Conservation (phyloP, 2,797 vertebrate genomes). For the Smutsia gigantea region DNA sequence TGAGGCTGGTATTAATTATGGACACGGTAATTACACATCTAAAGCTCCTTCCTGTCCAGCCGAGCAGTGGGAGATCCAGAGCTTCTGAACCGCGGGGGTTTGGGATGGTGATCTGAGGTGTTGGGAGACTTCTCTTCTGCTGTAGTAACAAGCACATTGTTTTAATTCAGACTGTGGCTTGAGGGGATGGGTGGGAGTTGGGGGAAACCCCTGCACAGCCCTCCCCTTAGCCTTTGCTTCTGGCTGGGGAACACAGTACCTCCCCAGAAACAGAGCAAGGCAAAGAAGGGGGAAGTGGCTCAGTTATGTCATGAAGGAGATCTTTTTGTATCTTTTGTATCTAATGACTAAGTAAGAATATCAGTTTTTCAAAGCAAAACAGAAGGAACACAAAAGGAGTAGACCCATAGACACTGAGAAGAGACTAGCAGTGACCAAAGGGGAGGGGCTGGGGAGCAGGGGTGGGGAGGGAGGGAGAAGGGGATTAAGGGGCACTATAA, state of each 20-base stretch:
- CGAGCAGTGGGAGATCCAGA: neutral
- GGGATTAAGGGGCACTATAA: too few species aligned
- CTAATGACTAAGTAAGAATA: neutral
- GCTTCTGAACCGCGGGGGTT: neutral
- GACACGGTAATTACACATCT: neutral
- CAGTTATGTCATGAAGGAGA: neutral
- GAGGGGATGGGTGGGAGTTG: neutral
- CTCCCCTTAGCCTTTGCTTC: neutral
- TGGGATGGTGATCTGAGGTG: neutral
- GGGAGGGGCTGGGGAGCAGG: too few species aligned
- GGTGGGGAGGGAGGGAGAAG: too few species aligned
- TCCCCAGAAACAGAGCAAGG: neutral
- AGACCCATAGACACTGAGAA: too few species aligned
- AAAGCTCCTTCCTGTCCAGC: neutral
- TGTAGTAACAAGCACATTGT: neutral
- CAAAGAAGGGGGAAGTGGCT: neutral
- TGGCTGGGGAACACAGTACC: neutral
- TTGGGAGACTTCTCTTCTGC: neutral
- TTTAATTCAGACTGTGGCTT: neutral
- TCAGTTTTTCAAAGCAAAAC: neutral
- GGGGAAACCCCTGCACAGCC: accelerated
- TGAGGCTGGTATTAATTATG: neutral
- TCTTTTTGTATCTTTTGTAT: neutral
- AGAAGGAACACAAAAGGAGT: too few species aligned
- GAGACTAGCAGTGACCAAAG: too few species aligned